Evolutionary conservation across 2,797 vertebrate species (phyloP), one percentile per base, ranked within the genome.

Genomic region (Gadopsis bispinosus): DNA sequence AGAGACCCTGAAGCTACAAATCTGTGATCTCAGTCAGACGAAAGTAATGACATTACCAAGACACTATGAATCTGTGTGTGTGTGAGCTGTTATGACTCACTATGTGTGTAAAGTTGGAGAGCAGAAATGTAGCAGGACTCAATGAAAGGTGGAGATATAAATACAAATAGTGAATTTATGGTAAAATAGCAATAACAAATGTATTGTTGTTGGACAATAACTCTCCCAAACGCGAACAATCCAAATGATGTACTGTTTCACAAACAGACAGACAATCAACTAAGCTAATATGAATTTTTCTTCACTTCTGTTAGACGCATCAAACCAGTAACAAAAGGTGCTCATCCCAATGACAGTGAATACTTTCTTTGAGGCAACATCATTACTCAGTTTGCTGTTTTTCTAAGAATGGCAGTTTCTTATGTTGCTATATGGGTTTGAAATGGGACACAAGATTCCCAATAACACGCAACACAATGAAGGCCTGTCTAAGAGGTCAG

Each of bases 11-110:
- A 62, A 80, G 81, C 75, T 68, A 77, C 65, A 69, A 69, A 74
- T 79, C 75, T 79, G 47, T 72, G 74, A 88, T 82, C 70, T 77
- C 58, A 64, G 79, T 60, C 61, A 70, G 74, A 69, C 12, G 1
- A 79, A 80, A 69, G 58, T 79, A 81, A 80, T 87, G 71, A 64
- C 69, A 88, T 86, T 80, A 89, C 79, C 64, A 56, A 85, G 35
- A 72, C 26, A 63, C 43, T 3, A 19, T 71, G 50, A 72, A 74
- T 77, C 16, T 61, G 26, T 77, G 77, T 74, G 76, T 48, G 16
- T 54, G 29, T 60, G 69, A 62, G 61, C 41, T 45, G 47, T 45
- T 76, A 29, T 0, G 11, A 12, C 16, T 68, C 39, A 47, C 20
- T 26, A 43, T 80, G 50, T 68, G 70, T 72, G 59, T 69, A 60